These are phyloP conservation scores for Ctenopoma multispine DNA, from an alignment of 2,797 vertebrate species.

Conservation along the genomic window DNA sequence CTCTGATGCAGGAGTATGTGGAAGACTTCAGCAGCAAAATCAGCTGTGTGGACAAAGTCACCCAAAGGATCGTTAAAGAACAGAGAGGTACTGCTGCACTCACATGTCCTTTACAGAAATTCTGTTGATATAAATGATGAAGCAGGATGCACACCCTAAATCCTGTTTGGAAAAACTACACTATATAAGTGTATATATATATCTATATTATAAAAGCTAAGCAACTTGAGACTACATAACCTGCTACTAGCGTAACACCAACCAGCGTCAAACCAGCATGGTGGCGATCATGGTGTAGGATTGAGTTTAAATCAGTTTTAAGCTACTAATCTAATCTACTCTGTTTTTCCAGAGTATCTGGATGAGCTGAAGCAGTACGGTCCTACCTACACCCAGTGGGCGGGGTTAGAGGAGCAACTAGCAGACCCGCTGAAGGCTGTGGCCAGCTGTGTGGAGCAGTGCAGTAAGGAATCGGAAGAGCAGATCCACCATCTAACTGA, in stretches of 20 bases:
- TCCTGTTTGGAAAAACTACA: neutral
- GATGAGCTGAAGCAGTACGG: conserved; percentile 91
- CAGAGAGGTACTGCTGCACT: conserved; percentile 84
- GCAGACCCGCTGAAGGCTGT: conserved; percentile 86
- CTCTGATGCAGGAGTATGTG: conserved; percentile 88
- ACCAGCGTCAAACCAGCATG: too few species aligned
- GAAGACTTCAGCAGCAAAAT: conserved; percentile 93
- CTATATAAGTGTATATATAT: too few species aligned
- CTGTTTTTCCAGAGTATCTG: conserved; percentile 86
- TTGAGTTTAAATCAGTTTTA: neutral
- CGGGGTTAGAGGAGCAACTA: conserved; percentile 87
- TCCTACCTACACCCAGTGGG: conserved; percentile 90
- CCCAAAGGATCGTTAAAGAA: conserved; percentile 94
- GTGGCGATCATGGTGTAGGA: too few species aligned
- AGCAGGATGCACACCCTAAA: neutral
- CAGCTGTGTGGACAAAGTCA: conserved; percentile 91
- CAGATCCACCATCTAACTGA: conserved; percentile 85
- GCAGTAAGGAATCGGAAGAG: conserved; percentile 87
- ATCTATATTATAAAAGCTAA: neutral
- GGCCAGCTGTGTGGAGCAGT: conserved; percentile 88
- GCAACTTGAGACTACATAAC: neutral
- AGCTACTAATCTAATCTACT: too few species aligned
- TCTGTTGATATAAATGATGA: neutral
- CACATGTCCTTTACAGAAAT: neutral
- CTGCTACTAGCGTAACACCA: too few species aligned